Base-by-base conservation (phyloP, 2,888 invertebrate species). In the Leptopilina drosophilae region DNA sequence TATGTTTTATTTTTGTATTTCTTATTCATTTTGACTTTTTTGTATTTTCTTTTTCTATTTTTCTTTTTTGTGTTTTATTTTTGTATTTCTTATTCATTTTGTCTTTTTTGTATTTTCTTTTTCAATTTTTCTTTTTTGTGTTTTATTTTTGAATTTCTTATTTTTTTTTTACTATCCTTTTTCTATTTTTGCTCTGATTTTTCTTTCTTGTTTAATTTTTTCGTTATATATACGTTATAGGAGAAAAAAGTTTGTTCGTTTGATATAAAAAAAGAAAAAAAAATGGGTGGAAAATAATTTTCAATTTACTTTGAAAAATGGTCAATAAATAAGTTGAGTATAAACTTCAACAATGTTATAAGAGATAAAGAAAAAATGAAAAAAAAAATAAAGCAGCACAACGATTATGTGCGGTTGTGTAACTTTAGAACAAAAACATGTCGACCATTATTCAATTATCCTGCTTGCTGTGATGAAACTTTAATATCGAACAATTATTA, bases 381-480 rank as follows among this genome's bases (percentile, higher is more conserved):
- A 14, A 49, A 69, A 69, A 6, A 69, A 59, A 9, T 33, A 73
- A 73, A 73, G 64, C 69, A 64, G 14, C 15, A 62, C 64, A 12
- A 12, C 64, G 62, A 64, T 64, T 69, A 40, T 64, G 49, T 66
- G 33, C 33, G 26, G 67, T 77, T 79, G 67, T 62, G 67, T 64
- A 77, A 76, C 69, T 49, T 40, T 49, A 62, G 49, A 62, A 15
- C 20, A 62, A 77, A 77, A 79, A 76, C 76, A 59, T 64, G 64
- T 64, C 14, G 64, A 40, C 56, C 56, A 73, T 79, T 79, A 79
- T 76, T 79, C 76, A 76, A 76, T 78, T 76, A 78, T 46, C 49
- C 56, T 56, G 33, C 56, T 46, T 59, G 40, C 64, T 56, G 62
- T 78, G 76, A 78, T 26, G 65, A 78, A 78, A 66, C 46, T 46